Conservation (phyloP, 2,113 vertebrate species). For the Cettia cetti region DNA sequence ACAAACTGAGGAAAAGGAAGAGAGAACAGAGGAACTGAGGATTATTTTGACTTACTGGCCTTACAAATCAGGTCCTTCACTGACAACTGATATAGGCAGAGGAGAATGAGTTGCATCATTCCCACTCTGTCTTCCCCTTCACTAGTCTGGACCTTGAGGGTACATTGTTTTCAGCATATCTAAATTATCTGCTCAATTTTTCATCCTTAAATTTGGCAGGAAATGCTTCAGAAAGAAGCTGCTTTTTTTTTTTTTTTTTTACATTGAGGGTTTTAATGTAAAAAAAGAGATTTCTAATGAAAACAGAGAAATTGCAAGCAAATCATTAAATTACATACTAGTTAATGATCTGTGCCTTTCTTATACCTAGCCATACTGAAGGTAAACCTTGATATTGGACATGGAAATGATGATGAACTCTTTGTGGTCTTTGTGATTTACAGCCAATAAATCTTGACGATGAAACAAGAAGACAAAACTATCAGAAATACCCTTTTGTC, state of each 20-base stretch:
- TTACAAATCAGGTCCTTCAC: neutral
- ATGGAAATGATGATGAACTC: neutral
- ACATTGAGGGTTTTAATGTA: neutral
- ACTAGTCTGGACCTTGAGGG: neutral
- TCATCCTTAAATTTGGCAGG: neutral
- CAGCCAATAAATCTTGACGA: neutral
- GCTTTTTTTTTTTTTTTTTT: neutral
- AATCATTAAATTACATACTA: neutral
- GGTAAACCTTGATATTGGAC: neutral
- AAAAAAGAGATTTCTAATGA: neutral
- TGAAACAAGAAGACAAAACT: neutral
- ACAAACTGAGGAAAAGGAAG: neutral
- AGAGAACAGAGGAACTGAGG: neutral
- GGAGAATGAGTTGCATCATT: neutral
- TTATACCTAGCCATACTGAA: neutral
- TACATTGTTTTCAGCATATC: neutral
- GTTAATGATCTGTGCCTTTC: neutral
- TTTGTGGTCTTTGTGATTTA: neutral
- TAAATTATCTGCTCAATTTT: neutral
- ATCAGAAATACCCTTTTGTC: neutral
- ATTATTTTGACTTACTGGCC: neutral
- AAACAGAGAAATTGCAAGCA: neutral
- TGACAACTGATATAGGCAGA: neutral
- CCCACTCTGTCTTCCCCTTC: neutral
- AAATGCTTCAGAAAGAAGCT: neutral